Evolutionary conservation across 2,113 vertebrate genomes (phyloP).

Genomic region (Rhagologus leucostigma): DNA sequence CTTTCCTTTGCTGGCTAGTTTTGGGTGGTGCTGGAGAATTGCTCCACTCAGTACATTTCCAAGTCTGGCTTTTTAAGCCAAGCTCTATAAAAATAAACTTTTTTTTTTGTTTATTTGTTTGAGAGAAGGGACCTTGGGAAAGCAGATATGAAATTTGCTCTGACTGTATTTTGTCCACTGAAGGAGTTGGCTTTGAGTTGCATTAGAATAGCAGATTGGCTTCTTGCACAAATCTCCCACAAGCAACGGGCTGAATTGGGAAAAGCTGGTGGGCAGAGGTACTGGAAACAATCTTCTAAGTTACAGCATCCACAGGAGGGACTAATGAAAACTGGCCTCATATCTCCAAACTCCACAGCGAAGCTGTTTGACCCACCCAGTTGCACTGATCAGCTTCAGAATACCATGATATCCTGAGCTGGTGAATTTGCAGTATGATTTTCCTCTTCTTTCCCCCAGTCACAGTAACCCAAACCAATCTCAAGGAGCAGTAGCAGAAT

Average conservation of each 20-base stretch:
- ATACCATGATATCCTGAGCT: not conserved
- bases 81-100: constrained; percentile 28
- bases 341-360: not conserved
- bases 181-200: constrained; percentile 27
- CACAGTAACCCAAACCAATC: not conserved
- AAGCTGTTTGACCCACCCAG: not conserved
- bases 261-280: constrained; percentile 39
- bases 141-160: not conserved
- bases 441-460: not conserved
- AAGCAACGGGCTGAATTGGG: constrained; percentile 8
- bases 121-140: constrained; percentile 43
- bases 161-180: not conserved
- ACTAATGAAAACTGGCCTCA: not conserved
- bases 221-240: constrained; percentile 17
- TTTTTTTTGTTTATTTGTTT: constrained; percentile 42
- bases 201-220: not conserved
- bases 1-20: constrained; percentile 38
- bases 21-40: constrained; percentile 55
- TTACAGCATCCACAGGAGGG: not conserved
- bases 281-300: constrained; percentile 9
- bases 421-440: not conserved
- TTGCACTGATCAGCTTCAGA: not conserved
- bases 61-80: constrained; percentile 35
- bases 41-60: constrained; percentile 53
- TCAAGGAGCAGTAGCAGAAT: not conserved